A percentile compares a stretch with the other conserved stretches of the same genome.
phyloP scores from a whole-genome alignment of 2,797 vertebrate genomes.

The Hydrolagus colliei region DNA sequence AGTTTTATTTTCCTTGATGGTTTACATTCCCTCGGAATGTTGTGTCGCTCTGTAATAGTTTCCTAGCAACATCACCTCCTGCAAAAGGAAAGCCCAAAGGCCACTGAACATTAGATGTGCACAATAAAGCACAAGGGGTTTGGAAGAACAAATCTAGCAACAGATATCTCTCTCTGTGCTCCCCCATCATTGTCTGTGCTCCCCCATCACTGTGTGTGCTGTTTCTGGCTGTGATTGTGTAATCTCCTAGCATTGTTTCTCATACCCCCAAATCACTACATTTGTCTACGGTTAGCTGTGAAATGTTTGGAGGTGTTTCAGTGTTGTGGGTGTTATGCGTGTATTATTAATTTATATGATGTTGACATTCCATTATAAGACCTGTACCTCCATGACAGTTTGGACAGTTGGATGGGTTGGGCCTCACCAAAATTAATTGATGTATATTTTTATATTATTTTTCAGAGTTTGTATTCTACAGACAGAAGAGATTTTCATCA shows the following conservation, averaged over 20 bases:
- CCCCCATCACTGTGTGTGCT: background rate
- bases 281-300: no score
- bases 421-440: background rate
- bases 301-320: no score
- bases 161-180: conserved; percentile 22
- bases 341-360: no score
- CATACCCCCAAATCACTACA: background rate
- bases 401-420: background rate
- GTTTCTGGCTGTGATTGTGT: no score
- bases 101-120: background rate
- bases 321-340: no score
- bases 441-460: conserved; percentile 32
- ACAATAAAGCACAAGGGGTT: background rate
- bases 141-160: conserved; percentile 24
- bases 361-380: no score
- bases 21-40: conserved; percentile 36
- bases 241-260: background rate
- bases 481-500: conserved; percentile 50
- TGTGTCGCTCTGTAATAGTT: conserved; percentile 39
- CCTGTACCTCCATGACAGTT: background rate
- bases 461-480: conserved; percentile 48
- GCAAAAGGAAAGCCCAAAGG: conserved; percentile 28
- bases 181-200: background rate
- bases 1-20: conserved; percentile 33
- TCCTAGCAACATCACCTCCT: conserved; percentile 42